Evolutionary conservation across 1,140 invertebrate species (phyloP).

Genomic region (Brachionus sp.): DNA sequence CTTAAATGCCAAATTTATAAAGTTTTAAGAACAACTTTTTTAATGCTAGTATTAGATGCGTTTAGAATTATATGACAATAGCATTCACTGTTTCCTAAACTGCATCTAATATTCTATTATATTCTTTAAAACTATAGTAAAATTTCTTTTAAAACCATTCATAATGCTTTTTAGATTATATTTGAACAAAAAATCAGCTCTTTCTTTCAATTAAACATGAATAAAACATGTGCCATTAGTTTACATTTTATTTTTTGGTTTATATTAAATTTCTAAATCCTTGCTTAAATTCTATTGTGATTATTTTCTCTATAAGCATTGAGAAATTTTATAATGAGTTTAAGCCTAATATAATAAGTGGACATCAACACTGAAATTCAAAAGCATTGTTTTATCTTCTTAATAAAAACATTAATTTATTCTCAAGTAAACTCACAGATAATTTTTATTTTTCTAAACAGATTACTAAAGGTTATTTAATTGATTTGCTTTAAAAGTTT

Average conservation of each 20-base stretch:
- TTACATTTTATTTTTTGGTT: not conserved
- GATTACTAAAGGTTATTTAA: not conserved
- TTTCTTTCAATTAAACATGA: not conserved
- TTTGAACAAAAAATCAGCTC: not conserved
- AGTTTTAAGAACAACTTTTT: constrained; percentile 3
- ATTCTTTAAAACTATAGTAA: not conserved
- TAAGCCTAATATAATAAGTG: not conserved
- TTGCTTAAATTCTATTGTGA: not conserved
- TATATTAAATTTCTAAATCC: not conserved
- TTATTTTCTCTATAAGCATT: not conserved
- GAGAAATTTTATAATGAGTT: not conserved
- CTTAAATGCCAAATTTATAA: not conserved
- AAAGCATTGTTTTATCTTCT: no score
- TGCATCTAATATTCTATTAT: not conserved
- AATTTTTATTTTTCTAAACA: not conserved
- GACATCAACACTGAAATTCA: no score
- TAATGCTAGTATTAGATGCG: not conserved
- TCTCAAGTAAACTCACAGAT: no score
- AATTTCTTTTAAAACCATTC: not conserved
- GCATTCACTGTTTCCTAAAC: not conserved
- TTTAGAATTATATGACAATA: not conserved
- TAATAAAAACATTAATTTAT: no score
- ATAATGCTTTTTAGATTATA: not conserved
- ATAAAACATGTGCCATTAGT: constrained; percentile 2
- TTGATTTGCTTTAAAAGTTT: not conserved